Evolutionary conservation across 2,797 vertebrate genomes (phyloP).

Genomic region (Cetoscarus ocellatus): DNA sequence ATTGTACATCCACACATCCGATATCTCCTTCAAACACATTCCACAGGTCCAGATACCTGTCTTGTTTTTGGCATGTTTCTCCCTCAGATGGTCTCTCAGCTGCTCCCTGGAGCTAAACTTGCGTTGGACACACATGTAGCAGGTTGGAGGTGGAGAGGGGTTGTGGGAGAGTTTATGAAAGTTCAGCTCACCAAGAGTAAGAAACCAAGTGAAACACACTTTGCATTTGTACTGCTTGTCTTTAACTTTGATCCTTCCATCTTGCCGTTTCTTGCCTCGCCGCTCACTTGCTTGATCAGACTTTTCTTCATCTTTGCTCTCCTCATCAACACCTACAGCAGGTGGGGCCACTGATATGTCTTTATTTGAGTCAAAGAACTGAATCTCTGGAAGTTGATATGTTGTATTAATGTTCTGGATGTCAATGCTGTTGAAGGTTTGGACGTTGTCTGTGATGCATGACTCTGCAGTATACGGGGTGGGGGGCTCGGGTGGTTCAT

Average conservation of each 20-base stretch:
- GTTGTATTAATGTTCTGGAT: slow-evolving; percentile 87
- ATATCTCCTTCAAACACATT: slow-evolving; percentile 97
- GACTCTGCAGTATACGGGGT: slow-evolving; percentile 55
- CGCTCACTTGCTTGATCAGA: slow-evolving; percentile 79
- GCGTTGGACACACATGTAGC: slow-evolving; percentile 99
- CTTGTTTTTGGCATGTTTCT: slow-evolving; percentile 95
- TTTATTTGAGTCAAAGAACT: slow-evolving; percentile 84
- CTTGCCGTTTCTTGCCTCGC: slow-evolving; percentile 80
- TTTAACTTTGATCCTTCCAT: slow-evolving; percentile 86
- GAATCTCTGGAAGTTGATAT: slow-evolving; percentile 88
- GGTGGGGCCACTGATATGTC: slow-evolving; percentile 75
- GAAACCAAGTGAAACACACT: slow-evolving; percentile 97
- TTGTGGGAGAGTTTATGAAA: slow-evolving; percentile 97
- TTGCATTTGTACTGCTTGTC: slow-evolving; percentile 96
- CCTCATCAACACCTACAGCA: slow-evolving; percentile 39
- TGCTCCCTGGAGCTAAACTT: slow-evolving; percentile 97
- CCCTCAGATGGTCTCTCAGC: slow-evolving; percentile 93
- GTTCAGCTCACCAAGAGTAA: slow-evolving; percentile 93
- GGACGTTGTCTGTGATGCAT: slow-evolving; percentile 61
- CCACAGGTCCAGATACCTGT: slow-evolving; percentile 97
- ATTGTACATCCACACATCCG: slow-evolving; percentile 98
- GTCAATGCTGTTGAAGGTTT: slow-evolving; percentile 84
- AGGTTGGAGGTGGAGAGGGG: slow-evolving; percentile 95
- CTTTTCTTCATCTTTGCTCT: slow-evolving; percentile 75
- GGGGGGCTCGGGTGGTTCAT: slow-evolving; percentile 55